Conservation (phyloP, 2,113 vertebrate genomes). For the Marmota monax region DNA sequence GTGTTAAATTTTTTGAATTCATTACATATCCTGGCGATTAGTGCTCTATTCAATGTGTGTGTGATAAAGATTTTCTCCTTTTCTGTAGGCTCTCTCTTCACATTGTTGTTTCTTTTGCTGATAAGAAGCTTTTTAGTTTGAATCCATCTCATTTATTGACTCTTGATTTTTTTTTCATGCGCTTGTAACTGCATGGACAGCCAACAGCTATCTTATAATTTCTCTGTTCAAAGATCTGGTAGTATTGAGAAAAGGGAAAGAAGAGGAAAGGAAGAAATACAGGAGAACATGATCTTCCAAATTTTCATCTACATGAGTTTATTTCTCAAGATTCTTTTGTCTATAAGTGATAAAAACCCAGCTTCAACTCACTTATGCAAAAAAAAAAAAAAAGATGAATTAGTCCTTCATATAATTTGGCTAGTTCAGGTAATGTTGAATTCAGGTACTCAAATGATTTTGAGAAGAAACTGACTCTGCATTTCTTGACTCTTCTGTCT, state of each 20-base stretch:
- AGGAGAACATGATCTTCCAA: background rate
- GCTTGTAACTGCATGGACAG: too few species aligned
- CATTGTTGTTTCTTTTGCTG: too few species aligned
- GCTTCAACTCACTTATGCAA: conserved; percentile 22
- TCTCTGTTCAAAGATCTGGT: background rate
- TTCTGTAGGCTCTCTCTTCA: too few species aligned
- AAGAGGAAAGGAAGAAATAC: background rate
- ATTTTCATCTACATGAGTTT: conserved; percentile 6
- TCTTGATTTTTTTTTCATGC: too few species aligned
- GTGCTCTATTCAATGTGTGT: too few species aligned
- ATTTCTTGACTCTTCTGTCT: conserved; percentile 7
- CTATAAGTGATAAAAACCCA: conserved; percentile 21
- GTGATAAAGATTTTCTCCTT: too few species aligned
- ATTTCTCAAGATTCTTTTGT: conserved; percentile 7
- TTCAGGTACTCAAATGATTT: conserved; percentile 29
- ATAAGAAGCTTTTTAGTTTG: too few species aligned
- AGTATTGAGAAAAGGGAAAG: background rate
- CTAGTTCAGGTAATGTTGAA: conserved; percentile 22
- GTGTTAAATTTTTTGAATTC: too few species aligned
- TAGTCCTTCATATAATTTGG: background rate
- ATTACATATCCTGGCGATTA: too few species aligned
- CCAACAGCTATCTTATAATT: background rate
- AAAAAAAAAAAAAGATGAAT: background rate
- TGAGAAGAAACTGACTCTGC: background rate
- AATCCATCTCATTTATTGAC: too few species aligned